phyloP scores from a whole-genome alignment of 2,113 vertebrate genomes.

The Chionodraco myersi region DNA sequence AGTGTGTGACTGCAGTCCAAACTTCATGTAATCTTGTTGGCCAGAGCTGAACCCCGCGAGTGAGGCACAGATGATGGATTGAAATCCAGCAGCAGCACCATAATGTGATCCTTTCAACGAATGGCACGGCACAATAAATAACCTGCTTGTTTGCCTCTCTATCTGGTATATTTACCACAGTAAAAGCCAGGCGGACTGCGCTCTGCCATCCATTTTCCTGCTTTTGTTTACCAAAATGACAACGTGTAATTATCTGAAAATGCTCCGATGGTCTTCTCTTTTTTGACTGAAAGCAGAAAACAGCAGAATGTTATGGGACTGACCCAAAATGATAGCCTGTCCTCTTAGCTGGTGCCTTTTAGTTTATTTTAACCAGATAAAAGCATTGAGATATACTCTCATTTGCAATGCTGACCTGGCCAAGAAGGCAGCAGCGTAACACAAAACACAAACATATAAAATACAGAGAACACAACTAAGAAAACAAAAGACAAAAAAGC shows the following conservation, averaged over 20 bases:
- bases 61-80: slow-evolving; percentile 43
- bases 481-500: too few relatives aligned
- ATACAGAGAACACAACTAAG: too few relatives aligned
- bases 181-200: background rate
- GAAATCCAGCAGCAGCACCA: slow-evolving; percentile 11
- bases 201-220: background rate
- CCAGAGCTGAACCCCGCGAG: slow-evolving; percentile 26
- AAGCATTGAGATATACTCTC: too few relatives aligned
- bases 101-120: slow-evolving; percentile 37
- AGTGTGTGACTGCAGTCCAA: slow-evolving; percentile 39
- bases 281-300: background rate
- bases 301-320: background rate
- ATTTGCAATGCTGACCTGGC: too few relatives aligned
- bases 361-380: background rate
- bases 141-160: slow-evolving; percentile 2
- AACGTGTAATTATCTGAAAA: slow-evolving; percentile 23
- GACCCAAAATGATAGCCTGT: background rate
- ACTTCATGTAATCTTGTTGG: slow-evolving; percentile 70
- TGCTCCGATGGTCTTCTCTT: background rate
- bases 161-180: background rate
- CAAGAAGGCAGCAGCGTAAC: too few relatives aligned
- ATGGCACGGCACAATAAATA: slow-evolving; percentile 14
- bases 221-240: slow-evolving; percentile 40
- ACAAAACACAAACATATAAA: too few relatives aligned
- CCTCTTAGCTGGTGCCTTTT: background rate